Evolutionary conservation across 2,888 invertebrate genomes (phyloP).

Genomic region (Drosophila kambysellisi): DNA sequence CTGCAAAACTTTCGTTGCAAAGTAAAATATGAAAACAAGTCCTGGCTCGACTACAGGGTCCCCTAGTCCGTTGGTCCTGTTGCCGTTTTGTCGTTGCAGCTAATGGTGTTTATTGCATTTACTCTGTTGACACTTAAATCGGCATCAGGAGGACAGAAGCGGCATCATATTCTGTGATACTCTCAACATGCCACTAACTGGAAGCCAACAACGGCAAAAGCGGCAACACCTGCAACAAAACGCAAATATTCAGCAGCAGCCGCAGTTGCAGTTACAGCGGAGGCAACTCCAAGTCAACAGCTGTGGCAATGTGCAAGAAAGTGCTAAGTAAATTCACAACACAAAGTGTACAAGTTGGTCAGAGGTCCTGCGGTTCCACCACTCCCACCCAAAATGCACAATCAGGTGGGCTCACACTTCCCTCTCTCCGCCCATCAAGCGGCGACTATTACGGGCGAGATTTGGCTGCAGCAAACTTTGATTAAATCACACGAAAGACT

Average conservation of each 20-base stretch:
- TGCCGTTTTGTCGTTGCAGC: constrained; percentile 50
- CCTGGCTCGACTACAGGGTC: constrained; percentile 7
- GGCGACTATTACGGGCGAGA: constrained; percentile 58
- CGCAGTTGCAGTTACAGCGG: constrained; percentile 11
- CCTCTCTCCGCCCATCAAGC: neutral
- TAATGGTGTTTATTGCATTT: constrained; percentile 81
- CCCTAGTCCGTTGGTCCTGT: constrained; percentile 5
- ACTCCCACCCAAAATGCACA: constrained; percentile 58
- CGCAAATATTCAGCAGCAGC: constrained; percentile 68
- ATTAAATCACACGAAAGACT: constrained; percentile 74
- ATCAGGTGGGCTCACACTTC: constrained; percentile 13
- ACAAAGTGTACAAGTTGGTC: constrained; percentile 60
- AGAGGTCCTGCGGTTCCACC: constrained; percentile 27
- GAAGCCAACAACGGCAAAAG: neutral
- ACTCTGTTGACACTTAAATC: constrained; percentile 76
- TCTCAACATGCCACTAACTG: constrained; percentile 5
- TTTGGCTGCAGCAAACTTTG: constrained; percentile 75
- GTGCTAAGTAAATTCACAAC: constrained; percentile 76
- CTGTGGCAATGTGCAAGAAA: constrained; percentile 62
- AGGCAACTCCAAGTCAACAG: constrained; percentile 46
- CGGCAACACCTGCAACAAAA: constrained; percentile 58
- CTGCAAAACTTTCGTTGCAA: constrained; percentile 59
- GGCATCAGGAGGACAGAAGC: constrained; percentile 52
- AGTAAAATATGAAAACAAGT: constrained; percentile 53
- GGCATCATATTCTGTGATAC: constrained; percentile 60